A percentile compares a stretch with the other conserved stretches of the same genome.
Conservation (phyloP, 2,797 vertebrate species). For the Oreochromis mossambicus region DNA sequence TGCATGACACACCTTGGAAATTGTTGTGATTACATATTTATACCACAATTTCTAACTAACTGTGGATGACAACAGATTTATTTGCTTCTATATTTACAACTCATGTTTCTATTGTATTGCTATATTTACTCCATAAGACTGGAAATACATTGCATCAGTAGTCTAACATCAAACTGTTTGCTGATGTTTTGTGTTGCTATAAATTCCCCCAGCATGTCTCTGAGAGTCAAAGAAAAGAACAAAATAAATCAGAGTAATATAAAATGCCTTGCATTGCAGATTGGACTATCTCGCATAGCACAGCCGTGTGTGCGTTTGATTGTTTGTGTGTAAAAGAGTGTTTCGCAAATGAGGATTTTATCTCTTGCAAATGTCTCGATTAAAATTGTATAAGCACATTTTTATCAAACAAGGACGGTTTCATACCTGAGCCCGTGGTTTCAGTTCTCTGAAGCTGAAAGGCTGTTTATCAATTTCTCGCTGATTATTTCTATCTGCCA, state of each 20-base stretch:
- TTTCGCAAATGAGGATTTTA: slow-evolving; percentile 10
- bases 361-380: not conserved
- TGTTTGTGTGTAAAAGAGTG: not conserved
- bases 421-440: not conserved
- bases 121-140: not conserved
- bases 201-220: not conserved
- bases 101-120: not conserved
- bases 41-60: not conserved
- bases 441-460: not conserved
- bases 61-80: not conserved
- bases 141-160: not conserved
- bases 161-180: not conserved
- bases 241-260: not conserved
- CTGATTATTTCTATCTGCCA: not conserved
- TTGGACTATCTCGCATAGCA: slow-evolving; percentile 1
- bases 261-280: not conserved
- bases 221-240: not conserved
- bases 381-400: not conserved
- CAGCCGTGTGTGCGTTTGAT: not conserved
- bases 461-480: not conserved
- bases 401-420: not conserved
- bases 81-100: not conserved
- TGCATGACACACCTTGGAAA: not conserved
- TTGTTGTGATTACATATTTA: not conserved
- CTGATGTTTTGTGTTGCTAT: not conserved